phyloP scores from a whole-genome alignment of 2,888 invertebrate species.

The Pantelozetes paolii region DNA sequence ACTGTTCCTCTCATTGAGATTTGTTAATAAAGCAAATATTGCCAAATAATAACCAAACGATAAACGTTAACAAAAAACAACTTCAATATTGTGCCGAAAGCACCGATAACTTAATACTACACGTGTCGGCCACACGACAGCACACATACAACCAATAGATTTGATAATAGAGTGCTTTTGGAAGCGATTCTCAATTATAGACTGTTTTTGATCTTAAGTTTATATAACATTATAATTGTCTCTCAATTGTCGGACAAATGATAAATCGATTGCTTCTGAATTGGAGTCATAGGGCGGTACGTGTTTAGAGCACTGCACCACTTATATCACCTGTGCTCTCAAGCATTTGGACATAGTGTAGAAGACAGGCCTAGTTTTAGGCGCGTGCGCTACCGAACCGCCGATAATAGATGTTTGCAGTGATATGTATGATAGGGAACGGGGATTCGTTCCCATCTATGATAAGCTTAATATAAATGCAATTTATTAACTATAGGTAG shows the following conservation, averaged over 20 bases:
- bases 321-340: neutral
- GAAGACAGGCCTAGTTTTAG: neutral
- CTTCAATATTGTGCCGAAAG: neutral
- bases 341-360: neutral
- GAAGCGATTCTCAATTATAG: constrained; percentile 1
- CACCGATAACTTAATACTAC: neutral
- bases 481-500: constrained; percentile 15
- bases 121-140: constrained; percentile 21
- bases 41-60: neutral
- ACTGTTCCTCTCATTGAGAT: constrained; percentile 26
- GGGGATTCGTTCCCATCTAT: neutral
- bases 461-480: neutral
- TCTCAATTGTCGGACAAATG: neutral
- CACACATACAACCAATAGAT: neutral
- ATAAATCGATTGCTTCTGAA: constrained; percentile 16
- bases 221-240: constrained; percentile 1
- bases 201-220: neutral
- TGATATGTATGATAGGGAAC: constrained; percentile 21
- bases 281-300: constrained; percentile 12
- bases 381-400: constrained; percentile 30
- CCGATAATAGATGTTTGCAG: constrained; percentile 4
- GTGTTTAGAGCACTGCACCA: neutral
- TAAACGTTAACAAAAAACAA: constrained; percentile 14
- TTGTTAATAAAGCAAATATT: constrained; percentile 12
- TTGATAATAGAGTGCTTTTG: neutral